phyloP scores from a whole-genome alignment of 2,888 invertebrate genomes.

The Mesodorylaimus sp. region DNA sequence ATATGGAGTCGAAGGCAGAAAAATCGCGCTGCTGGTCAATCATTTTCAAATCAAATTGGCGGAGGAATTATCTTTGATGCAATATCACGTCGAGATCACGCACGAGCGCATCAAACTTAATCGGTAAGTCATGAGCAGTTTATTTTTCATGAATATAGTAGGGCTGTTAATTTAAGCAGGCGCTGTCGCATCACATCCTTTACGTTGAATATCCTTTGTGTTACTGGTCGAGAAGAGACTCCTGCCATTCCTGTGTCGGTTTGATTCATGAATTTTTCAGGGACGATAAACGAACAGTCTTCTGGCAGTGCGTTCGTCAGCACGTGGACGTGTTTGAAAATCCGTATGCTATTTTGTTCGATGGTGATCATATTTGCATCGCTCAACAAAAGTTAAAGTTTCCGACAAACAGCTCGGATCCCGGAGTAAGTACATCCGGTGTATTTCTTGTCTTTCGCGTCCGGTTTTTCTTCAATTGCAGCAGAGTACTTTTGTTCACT shows the following conservation, averaged over 20 bases:
- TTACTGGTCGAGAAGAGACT: too few species aligned
- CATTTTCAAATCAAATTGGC: conserved; percentile 19
- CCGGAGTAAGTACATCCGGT: not conserved
- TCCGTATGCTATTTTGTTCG: conserved; percentile 21
- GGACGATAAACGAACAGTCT: conserved; percentile 21
- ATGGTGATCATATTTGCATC: conserved; percentile 16
- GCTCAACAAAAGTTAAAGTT: not conserved
- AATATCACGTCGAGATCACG: conserved; percentile 23
- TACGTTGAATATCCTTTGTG: too few species aligned
- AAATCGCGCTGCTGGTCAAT: conserved; percentile 13
- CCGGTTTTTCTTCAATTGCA: too few species aligned
- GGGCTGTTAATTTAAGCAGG: too few species aligned
- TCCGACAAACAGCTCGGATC: not conserved
- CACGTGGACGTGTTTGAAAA: conserved; percentile 18
- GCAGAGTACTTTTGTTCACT: not conserved
- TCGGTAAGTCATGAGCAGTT: conserved; percentile 15
- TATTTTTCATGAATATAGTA: too few species aligned
- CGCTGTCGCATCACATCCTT: too few species aligned
- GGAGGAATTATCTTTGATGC: conserved; percentile 17
- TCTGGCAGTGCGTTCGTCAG: conserved; percentile 21
- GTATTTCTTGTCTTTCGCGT: not conserved
- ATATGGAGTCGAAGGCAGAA: not conserved
- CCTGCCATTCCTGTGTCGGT: too few species aligned
- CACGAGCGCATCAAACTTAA: conserved; percentile 22
- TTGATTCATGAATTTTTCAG: too few species aligned